Base-by-base conservation (phyloP, 2,797 vertebrate species). In the Ficedula albicollis region DNA sequence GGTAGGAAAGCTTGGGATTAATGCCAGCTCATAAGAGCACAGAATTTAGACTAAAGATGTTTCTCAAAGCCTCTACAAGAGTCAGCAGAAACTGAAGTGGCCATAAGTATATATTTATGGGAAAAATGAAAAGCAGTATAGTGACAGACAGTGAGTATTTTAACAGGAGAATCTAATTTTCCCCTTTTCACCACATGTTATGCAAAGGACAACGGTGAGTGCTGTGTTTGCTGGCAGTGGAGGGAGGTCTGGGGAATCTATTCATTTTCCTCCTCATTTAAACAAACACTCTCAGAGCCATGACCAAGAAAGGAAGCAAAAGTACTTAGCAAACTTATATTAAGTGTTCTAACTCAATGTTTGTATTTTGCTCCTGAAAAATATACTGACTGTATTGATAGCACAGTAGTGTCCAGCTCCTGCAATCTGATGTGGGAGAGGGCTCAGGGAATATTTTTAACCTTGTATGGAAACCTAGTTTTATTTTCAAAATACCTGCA, bases 281-380 rank as follows among this genome's bases (percentile, higher is more conserved):
- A 96, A 95, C 94, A 97, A 95, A 96, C 82, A 84, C 38, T 90
- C 87, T 88, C 80, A 82, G 82, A 88, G 64, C 84, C 76, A 72
- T 95, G 85, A 94, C 95, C 95, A 96, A 97, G 94, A 96, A 96
- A 97, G 95, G 96, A 95, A 96, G 87, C 80, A 90, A 64, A 93
- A 95, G 84, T 88, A 79, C 85, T 95, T 93, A 91, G 83, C 80
- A 95, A 88, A 96, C 89, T 95, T 88, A 48, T 34, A 92, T 93
- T 91, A 94, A 96, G 91, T 96, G 89, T 88, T 94, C 89, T 95
- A 93, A 93, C 74, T 95, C 77, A 44, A 16, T 95, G 89, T 95
- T 96, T 96, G 79, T 94, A 68, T 95, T 96, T 94, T 93, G 67
- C 87, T 95, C 56, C 94, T 95, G 77, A 88, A 95, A 95, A 97